A percentile compares a stretch with the other conserved stretches of the same genome.
Evolutionary conservation across 2,888 invertebrate species (phyloP).

Genomic region (Dusona sp.): DNA sequence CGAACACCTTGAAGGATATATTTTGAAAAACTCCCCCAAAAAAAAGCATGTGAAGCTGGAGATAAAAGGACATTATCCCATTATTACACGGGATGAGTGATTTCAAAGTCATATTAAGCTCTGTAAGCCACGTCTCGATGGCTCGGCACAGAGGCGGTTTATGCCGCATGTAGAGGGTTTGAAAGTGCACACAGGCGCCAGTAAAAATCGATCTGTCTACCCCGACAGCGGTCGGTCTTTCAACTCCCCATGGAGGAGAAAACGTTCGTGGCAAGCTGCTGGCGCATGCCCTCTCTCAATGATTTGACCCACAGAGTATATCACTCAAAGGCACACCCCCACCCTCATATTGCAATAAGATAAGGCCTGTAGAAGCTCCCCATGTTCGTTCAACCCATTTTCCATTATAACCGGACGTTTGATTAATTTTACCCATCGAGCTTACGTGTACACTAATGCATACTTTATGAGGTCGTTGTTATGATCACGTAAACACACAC

Average conservation of each 20-base stretch:
- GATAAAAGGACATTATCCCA: constrained; percentile 10
- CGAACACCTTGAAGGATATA: no score
- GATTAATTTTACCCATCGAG: constrained; percentile 44
- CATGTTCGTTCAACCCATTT: constrained; percentile 21
- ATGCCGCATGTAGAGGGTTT: background rate
- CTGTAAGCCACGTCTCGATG: constrained; percentile 29
- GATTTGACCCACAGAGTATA: constrained; percentile 48
- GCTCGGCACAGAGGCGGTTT: constrained; percentile 13
- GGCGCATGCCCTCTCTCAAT: constrained; percentile 37
- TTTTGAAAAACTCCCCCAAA: background rate
- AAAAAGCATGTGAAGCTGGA: background rate
- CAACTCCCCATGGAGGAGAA: constrained; percentile 35
- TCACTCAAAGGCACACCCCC: constrained; percentile 6
- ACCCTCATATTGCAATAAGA: constrained; percentile 24
- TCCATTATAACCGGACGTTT: constrained; percentile 28
- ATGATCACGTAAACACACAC: background rate
- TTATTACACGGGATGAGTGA: constrained; percentile 51
- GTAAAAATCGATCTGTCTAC: constrained; percentile 69
- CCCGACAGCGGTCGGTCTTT: constrained; percentile 54
- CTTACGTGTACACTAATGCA: background rate
- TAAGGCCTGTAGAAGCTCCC: constrained; percentile 20
- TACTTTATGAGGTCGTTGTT: constrained; percentile 9
- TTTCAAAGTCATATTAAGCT: constrained; percentile 10
- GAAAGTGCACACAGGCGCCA: constrained; percentile 65
- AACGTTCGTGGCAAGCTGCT: constrained; percentile 1